A percentile compares a stretch with the other conserved stretches of the same genome.
phyloP scores from a whole-genome alignment of 2,888 invertebrate species.

The Allygus modestus region DNA sequence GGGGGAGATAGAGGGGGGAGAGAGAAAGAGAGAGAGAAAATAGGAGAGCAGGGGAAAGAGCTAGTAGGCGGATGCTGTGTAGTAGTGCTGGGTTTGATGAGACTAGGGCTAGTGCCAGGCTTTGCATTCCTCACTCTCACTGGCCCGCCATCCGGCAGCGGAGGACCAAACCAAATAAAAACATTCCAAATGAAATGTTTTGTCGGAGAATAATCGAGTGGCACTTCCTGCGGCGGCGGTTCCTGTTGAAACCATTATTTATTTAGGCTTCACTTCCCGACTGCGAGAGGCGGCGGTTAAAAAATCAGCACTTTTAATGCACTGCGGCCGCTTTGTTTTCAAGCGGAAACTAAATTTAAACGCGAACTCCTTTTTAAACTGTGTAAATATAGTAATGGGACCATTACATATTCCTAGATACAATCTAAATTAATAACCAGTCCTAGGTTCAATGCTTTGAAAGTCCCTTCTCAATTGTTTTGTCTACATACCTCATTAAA shows the following conservation, averaged over 20 bases:
- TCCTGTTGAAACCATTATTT: constrained; percentile 37
- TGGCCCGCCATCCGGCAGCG: constrained; percentile 4
- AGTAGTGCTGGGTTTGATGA: not conserved
- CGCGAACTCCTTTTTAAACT: no score
- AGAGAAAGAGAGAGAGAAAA: not conserved
- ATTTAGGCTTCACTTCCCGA: constrained; percentile 30
- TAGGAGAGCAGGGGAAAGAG: not conserved
- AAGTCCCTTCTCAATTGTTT: no score
- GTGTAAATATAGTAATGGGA: no score
- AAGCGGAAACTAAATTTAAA: no score
- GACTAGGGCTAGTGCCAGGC: not conserved
- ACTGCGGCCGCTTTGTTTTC: no score
- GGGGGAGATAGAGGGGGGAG: constrained; percentile 12
- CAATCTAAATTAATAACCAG: no score
- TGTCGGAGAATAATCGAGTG: constrained; percentile 35
- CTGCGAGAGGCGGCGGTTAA: not conserved
- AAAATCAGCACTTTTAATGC: not conserved
- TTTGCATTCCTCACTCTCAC: not conserved
- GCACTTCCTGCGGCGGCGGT: constrained; percentile 31
- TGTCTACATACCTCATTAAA: no score
- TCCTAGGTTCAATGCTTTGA: no score
- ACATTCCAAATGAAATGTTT: constrained; percentile 50
- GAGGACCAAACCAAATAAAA: constrained; percentile 44
- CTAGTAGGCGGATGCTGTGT: no score
- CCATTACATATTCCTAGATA: no score